phyloP scores from a whole-genome alignment of 2,888 invertebrate species.

The Trissolcus brochymenae region DNA sequence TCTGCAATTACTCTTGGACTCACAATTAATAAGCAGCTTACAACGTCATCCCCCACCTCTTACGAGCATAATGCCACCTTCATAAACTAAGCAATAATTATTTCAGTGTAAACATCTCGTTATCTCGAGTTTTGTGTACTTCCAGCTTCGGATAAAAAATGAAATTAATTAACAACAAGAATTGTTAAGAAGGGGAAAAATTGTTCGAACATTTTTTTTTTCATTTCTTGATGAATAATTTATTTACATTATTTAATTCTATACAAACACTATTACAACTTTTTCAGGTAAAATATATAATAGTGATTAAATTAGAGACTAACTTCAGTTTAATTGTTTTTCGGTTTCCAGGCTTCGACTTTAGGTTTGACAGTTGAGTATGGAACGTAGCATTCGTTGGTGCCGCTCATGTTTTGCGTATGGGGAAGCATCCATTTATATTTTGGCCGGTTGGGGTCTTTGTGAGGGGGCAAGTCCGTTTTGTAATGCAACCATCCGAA shows the following conservation, averaged over 20 bases:
- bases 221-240: constrained; percentile 14
- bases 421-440: constrained; percentile 92
- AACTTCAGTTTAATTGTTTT: constrained; percentile 57
- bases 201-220: not conserved
- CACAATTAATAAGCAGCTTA: constrained; percentile 62
- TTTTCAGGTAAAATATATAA: constrained; percentile 3
- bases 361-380: constrained; percentile 93
- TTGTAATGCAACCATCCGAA: constrained; percentile 98
- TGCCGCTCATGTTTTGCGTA: constrained; percentile 90
- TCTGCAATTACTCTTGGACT: constrained; percentile 59
- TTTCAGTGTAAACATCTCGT: constrained; percentile 55
- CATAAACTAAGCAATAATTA: constrained; percentile 58
- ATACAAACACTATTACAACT: constrained; percentile 11
- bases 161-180: constrained; percentile 3
- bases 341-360: constrained; percentile 89
- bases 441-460: constrained; percentile 85
- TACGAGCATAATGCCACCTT: constrained; percentile 46
- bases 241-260: constrained; percentile 30
- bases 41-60: constrained; percentile 54
- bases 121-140: constrained; percentile 35
- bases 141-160: constrained; percentile 6
- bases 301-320: not conserved
- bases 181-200: not conserved
- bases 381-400: constrained; percentile 86
- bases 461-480: constrained; percentile 83